A percentile compares a stretch with the other conserved stretches of the same genome.
phyloP scores from a whole-genome alignment of 2,888 invertebrate species.

The Diaphora mendica region DNA sequence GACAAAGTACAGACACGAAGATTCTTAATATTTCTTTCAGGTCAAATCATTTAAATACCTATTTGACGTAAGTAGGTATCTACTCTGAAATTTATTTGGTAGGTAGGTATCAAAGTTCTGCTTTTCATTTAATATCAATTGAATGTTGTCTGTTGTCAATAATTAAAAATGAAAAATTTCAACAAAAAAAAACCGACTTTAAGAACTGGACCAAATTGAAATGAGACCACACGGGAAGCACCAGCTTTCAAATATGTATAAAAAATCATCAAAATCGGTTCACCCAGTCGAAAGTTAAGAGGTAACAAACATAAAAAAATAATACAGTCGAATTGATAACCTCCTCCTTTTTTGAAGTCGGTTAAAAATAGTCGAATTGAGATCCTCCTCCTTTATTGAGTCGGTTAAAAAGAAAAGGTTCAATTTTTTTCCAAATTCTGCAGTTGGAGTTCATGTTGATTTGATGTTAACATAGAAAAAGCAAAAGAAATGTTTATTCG shows the following conservation, averaged over 20 bases:
- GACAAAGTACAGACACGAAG: conserved; percentile 9
- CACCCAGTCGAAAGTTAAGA: too few relatives aligned
- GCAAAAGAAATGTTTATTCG: background rate
- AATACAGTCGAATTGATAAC: too few relatives aligned
- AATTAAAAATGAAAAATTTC: too few relatives aligned
- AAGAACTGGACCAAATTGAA: too few relatives aligned
- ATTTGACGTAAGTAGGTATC: background rate
- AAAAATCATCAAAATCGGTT: too few relatives aligned
- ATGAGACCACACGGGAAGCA: too few relatives aligned
- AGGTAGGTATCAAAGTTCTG: background rate
- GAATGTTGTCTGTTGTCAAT: background rate
- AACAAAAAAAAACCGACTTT: too few relatives aligned
- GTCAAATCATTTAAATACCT: background rate
- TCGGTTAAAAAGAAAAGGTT: background rate
- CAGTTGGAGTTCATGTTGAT: background rate
- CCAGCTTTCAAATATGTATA: too few relatives aligned
- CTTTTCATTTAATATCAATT: background rate
- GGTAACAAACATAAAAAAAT: too few relatives aligned
- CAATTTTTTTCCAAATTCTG: background rate
- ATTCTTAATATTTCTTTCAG: background rate
- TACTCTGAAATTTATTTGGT: background rate
- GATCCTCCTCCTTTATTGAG: too few relatives aligned
- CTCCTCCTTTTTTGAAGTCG: too few relatives aligned
- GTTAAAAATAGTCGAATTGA: too few relatives aligned
- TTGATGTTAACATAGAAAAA: background rate